Percentiles rank a stretch among this genome's conserved stretches.
phyloP scores from a whole-genome alignment of 2,113 vertebrate genomes.

The Neolamprologus sp. region DNA sequence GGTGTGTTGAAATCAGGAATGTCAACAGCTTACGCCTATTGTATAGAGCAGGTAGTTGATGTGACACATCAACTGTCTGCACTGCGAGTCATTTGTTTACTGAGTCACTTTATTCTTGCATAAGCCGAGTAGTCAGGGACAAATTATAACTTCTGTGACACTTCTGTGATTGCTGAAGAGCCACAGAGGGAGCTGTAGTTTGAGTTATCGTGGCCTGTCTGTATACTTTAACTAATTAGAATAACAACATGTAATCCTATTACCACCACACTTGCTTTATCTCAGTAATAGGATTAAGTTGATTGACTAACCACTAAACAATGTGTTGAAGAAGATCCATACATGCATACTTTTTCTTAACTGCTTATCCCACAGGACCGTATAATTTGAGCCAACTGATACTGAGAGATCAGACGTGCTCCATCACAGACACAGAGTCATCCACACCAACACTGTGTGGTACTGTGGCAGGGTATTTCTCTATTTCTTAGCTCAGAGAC shows the following conservation, averaged over 20 bases:
- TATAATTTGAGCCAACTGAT: neutral
- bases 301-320: neutral
- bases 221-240: neutral
- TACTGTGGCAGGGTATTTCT: neutral
- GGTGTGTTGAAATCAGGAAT: conserved; percentile 1
- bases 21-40: neutral
- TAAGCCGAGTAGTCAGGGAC: neutral
- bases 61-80: neutral
- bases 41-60: neutral
- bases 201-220: neutral
- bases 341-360: neutral
- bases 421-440: neutral
- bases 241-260: conserved; percentile 14
- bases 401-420: neutral
- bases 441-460: neutral
- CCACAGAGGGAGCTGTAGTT: neutral
- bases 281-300: conserved; percentile 6
- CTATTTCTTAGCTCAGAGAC: neutral
- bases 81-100: neutral
- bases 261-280: conserved; percentile 7
- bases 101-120: neutral
- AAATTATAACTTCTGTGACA: neutral
- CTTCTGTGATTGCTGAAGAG: neutral
- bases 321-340: neutral
- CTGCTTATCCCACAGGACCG: neutral